Conservation (phyloP, 2,888 invertebrate genomes). For the Cryptus armator region DNA sequence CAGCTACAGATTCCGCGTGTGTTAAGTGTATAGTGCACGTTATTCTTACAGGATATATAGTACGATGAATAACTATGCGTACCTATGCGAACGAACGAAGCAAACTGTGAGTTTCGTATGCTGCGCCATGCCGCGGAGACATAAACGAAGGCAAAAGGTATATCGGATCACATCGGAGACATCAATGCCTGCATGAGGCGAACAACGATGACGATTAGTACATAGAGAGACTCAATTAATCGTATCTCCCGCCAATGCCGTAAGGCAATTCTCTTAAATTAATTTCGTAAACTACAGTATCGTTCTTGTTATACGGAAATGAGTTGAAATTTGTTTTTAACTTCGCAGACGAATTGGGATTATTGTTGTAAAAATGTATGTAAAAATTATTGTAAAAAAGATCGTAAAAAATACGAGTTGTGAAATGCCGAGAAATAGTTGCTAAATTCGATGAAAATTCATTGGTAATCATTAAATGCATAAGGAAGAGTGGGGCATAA, state of each 20-base stretch:
- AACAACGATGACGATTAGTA: slow-evolving; percentile 71
- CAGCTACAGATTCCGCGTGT: not conserved
- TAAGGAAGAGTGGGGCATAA: no score
- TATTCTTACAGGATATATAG: slow-evolving; percentile 23
- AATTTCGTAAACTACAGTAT: not conserved
- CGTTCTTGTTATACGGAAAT: no score
- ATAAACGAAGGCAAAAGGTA: slow-evolving; percentile 38
- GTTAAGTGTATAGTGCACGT: slow-evolving; percentile 5
- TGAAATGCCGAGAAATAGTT: no score
- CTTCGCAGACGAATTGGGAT: no score
- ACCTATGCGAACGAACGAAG: not conserved
- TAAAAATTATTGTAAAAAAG: no score
- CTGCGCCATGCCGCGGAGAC: not conserved
- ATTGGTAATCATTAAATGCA: no score
- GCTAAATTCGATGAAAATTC: no score
- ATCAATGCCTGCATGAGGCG: slow-evolving; percentile 62
- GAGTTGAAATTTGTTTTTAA: no score
- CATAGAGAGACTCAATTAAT: slow-evolving; percentile 48
- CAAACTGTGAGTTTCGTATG: slow-evolving; percentile 1
- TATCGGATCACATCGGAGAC: slow-evolving; percentile 37
- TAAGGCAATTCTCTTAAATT: not conserved
- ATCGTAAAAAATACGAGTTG: no score
- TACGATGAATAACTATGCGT: slow-evolving; percentile 19
- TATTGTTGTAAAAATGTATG: no score
- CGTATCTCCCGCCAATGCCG: not conserved